Evolutionary conservation across 2,888 invertebrate genomes (phyloP).

Genomic region (Noctuana brunneofusca): DNA sequence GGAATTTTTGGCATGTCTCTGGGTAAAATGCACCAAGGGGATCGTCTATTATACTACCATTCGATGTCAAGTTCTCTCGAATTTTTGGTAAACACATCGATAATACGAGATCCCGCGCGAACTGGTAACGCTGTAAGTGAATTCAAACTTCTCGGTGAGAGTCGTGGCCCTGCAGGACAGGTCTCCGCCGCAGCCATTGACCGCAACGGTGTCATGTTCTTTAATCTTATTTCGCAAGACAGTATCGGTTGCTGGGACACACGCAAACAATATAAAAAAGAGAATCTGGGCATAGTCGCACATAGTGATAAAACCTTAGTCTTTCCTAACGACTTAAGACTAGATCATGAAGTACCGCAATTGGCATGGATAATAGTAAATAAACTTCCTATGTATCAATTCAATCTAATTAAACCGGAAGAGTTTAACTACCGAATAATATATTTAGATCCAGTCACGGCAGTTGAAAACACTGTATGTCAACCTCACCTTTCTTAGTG

Average conservation of each 20-base stretch:
- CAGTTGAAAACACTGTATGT: conserved; percentile 86
- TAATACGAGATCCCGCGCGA: conserved; percentile 85
- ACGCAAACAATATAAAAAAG: conserved; percentile 86
- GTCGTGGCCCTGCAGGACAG: conserved; percentile 85
- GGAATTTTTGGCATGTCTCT: too few species aligned
- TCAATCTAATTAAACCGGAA: conserved; percentile 85
- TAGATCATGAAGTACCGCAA: conserved; percentile 88
- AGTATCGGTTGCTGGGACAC: conserved; percentile 93
- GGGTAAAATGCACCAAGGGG: conserved; percentile 81
- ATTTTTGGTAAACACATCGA: conserved; percentile 87
- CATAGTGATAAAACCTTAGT: conserved; percentile 85
- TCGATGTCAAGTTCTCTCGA: conserved; percentile 92
- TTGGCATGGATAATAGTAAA: conserved; percentile 91
- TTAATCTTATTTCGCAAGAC: conserved; percentile 90
- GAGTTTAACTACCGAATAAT: conserved; percentile 89
- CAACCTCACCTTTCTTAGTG: conserved; percentile 56
- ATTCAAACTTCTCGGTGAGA: conserved; percentile 71
- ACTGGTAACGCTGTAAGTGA: conserved; percentile 65
- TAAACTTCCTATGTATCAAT: conserved; percentile 88
- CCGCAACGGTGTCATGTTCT: conserved; percentile 90
- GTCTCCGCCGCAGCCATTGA: conserved; percentile 90
- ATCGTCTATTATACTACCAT: conserved; percentile 89
- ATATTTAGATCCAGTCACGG: conserved; percentile 84
- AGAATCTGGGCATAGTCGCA: conserved; percentile 86
- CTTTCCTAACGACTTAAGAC: conserved; percentile 91